Evolutionary conservation across 2,888 invertebrate genomes (phyloP), one percentile per base, ranked within the genome.

Genomic region (Rhopalosiphum nymphaeae): DNA sequence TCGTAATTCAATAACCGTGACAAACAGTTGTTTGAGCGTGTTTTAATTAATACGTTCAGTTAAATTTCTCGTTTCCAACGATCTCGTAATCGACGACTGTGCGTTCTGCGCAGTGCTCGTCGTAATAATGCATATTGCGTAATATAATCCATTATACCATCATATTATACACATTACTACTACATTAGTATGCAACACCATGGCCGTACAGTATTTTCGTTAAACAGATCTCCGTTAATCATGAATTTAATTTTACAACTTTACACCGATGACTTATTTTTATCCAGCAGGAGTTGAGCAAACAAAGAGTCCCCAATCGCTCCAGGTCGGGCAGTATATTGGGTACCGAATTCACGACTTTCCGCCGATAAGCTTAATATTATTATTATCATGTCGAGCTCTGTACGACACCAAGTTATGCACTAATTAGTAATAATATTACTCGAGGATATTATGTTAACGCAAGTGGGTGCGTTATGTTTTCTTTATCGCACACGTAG

Each of bases 1-100:
- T 44, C 49, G 90, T 67, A 67, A 90, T 90, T 61, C 90, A n/a
- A 90, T 90, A 61, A 46, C 90, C 61, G 61, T 90, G 21, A n/a
- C 46, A 46, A 26, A 61, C 21, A 36, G 0, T 78, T 36, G 78
- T 36, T 78, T 78, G 78, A n/a, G 13, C 16, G n/a, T 78, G 21
- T 36, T 78, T 78, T 36, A 78, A 78, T 78, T 78, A 78, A 36
- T 36, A 5, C 53, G 78, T 36, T 21, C 36, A 21, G 78, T 78
- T 42, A 25, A 21, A 78, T 78, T 21, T 78, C 36, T 78, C 78
- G 78, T 21, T 78, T 36, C 78, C 0, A 78, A 78, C 78, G 36
- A 36, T 36, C 9, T 78, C 78, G 78, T 78, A 36, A 36, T 7
- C 78, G 36, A 36, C 78, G 36, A 78, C 78, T 16, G 78, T 36